Base-by-base conservation (phyloP, 2,797 vertebrate species). In the Sebastes alutus region DNA sequence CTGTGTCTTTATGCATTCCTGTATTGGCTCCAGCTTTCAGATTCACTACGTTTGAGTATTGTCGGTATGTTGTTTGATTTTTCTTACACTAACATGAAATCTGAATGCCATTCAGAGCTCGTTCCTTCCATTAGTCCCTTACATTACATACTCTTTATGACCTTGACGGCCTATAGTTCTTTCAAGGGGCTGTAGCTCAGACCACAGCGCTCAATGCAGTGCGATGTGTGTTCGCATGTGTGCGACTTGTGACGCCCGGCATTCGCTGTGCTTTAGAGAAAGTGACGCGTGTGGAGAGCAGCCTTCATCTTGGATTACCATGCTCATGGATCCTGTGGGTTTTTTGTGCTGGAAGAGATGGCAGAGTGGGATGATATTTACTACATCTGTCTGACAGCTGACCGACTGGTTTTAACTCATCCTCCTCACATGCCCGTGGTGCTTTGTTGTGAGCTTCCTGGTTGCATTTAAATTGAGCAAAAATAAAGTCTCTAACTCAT, bases 311-410 rank as follows among this genome's bases (percentile, higher is more conserved):
- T 90, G 87, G 80, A 92, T 94, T 91, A 94, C 82, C 84, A 87
- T 84, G 79, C 77, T 78, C 86, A 63, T 89, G 90, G 86, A 89
- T 94, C 84, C 80, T 91, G 86, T 90, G 83, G 83, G 82, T 80
- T 82, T 35, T 91, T 85, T 90, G 72, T 90, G 83, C 83, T 77
- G 83, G 83, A 84, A 78, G 86, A 62, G 80, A 85, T 83, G 83
- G 84, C 77, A 83, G 83, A 86, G 75, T 46, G 22, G 86, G 82
- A 88, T 86, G 86, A 91, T 93, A 84, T 90, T 89, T 83, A 72
- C 80, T 88, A 68, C 84, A 85, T 91, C 91, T 89, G 88, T 87
- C 88, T 93, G 90, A 92, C 91, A 93, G 90, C 91, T 94, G 93
- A 93, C 92, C 84, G 30, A 88, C 91, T 86, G 86, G 63, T 86